Evolutionary conservation across 2,888 invertebrate species (phyloP).

Genomic region (Dasysyrphus albostriatus): DNA sequence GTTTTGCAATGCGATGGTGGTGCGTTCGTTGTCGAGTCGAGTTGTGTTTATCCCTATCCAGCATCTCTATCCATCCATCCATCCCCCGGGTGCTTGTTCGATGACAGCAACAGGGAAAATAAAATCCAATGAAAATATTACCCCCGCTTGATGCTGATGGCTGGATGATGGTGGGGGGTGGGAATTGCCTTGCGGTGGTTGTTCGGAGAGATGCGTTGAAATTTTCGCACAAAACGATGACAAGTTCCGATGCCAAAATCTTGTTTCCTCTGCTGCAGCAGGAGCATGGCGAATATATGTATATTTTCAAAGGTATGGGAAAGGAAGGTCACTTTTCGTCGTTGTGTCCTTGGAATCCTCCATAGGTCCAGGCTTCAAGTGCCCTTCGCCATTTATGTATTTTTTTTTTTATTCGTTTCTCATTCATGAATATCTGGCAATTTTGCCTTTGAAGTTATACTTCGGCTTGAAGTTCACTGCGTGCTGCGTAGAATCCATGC

Average conservation of each 20-base stretch:
- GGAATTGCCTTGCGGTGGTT: conserved; percentile 45
- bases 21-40: conserved; percentile 56
- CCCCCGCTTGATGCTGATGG: conserved; percentile 23
- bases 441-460: conserved; percentile 40
- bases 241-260: conserved; percentile 56
- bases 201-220: conserved; percentile 59
- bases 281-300: not conserved
- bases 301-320: conserved; percentile 9
- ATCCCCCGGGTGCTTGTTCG: conserved; percentile 59
- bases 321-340: conserved; percentile 47
- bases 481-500: conserved; percentile 67
- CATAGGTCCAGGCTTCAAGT: conserved; percentile 57
- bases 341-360: conserved; percentile 21
- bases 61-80: conserved; percentile 28
- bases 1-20: conserved; percentile 59
- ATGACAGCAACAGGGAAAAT: conserved; percentile 72
- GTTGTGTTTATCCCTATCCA: not conserved
- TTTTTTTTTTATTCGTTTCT: conserved; percentile 29
- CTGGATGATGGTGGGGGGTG: not conserved
- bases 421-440: conserved; percentile 57
- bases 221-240: conserved; percentile 54
- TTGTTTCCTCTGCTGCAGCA: conserved; percentile 29
- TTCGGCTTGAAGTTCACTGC: conserved; percentile 35
- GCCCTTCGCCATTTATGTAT: conserved; percentile 52
- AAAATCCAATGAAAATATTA: conserved; percentile 75